Evolutionary conservation across 2,888 invertebrate genomes (phyloP).

Genomic region (Gisinianus flammeolus): DNA sequence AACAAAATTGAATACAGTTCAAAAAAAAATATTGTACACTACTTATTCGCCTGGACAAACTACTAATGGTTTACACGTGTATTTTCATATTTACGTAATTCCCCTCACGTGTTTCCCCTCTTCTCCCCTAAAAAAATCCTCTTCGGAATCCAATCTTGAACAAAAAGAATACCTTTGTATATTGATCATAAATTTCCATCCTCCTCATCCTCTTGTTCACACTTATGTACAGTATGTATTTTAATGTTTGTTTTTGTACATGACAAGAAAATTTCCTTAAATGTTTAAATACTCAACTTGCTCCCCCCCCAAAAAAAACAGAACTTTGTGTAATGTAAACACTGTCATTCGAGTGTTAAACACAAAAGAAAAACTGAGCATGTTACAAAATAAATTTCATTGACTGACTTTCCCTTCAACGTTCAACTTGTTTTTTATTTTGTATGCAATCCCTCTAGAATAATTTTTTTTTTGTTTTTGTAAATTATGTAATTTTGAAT

Average conservation of each 20-base stretch:
- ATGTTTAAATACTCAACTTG: background rate
- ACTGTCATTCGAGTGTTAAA: too few relatives aligned
- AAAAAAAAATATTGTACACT: background rate
- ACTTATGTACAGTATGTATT: too few relatives aligned
- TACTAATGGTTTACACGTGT: background rate
- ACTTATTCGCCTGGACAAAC: background rate
- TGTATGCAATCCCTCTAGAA: too few relatives aligned
- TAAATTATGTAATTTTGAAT: too few relatives aligned
- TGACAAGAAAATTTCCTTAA: background rate
- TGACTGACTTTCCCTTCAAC: too few relatives aligned
- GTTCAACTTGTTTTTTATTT: too few relatives aligned
- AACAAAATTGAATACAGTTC: background rate
- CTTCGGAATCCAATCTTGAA: background rate
- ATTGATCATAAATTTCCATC: background rate
- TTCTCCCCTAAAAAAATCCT: background rate
- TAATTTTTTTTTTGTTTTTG: too few relatives aligned
- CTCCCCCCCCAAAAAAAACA: background rate
- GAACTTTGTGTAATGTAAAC: too few relatives aligned
- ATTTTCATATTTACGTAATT: background rate
- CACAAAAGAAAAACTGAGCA: background rate
- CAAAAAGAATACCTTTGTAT: background rate
- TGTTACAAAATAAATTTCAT: background rate
- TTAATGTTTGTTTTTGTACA: too few relatives aligned
- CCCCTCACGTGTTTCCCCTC: background rate
- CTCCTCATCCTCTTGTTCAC: background rate